Base-by-base conservation (phyloP, 2,888 invertebrate genomes). In the Oligia strigilis region DNA sequence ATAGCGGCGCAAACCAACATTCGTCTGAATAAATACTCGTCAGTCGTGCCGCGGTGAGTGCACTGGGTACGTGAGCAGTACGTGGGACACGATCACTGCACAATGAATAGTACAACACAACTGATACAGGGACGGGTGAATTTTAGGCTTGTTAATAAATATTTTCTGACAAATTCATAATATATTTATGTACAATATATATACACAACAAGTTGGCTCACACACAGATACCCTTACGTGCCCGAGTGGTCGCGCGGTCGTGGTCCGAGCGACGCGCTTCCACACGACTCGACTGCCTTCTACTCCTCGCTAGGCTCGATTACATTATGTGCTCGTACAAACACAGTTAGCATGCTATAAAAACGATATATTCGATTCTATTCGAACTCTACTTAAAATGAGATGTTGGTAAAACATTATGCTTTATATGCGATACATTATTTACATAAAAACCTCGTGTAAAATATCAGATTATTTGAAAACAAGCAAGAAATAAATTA, bases 341-440 rank as follows among this genome's bases (percentile, higher is more conserved):
- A 80, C 58, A 72, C 40, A 82, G 60, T 77, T 55, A 65, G 62
- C 62, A 74, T 75, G 71, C 69, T 66, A 83, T 64, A 80, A 66
- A 81, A 74, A 82, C 62, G 81, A 87, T 87, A 86, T 55, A 84
- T 79, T 58, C 64, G 64, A 81, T 80, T 80, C 80, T 81, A 85
- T 80, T 29, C 29, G 29, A 87, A 81, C 73, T 71, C 89, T 89
- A 90, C 81, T 77, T 86, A 88, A 84, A 88, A 87, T 88, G 84
- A 90, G 89, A 87, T 85, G 64, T 83, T 82, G n/a, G 60, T 80
- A 70, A 81, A 80, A 85, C 65, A 78, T 76, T 88, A 83, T 80
- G 74, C 75, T 83, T 80, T 73, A 84, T 82, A 86, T 82, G 83
- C 64, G 43, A 81, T 82, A 80, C 86, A 80, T 78, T 86, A 88